These are phyloP conservation scores for Venustoraphidia nigricollis DNA, from an alignment of 2,888 invertebrate species.

Conservation along the genomic window DNA sequence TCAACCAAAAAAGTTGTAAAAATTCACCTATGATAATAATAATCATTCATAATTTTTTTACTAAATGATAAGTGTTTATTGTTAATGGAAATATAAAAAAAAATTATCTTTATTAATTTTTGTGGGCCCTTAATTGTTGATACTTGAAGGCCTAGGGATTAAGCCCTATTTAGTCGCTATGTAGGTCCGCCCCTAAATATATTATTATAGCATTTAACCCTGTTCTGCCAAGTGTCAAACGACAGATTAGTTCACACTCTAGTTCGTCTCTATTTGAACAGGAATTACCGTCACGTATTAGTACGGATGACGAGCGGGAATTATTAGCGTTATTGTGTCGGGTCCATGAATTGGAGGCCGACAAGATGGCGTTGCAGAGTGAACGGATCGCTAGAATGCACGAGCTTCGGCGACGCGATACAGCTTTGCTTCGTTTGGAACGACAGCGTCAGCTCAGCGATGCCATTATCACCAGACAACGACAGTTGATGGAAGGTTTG, in stretches of 20 bases:
- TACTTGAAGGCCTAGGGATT: no score
- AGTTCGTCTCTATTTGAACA: constrained; percentile 20
- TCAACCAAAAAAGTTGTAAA: no score
- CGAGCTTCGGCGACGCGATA: constrained; percentile 69
- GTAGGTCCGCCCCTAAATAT: no score
- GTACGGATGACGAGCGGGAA: constrained; percentile 81
- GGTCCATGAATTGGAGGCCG: constrained; percentile 88
- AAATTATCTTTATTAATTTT: no score
- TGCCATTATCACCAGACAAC: constrained; percentile 80
- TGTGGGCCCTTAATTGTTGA: no score
- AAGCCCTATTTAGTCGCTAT: no score
- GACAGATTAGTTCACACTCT: background rate
- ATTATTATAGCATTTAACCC: no score
- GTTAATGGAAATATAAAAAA: no score
- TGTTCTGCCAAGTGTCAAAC: no score
- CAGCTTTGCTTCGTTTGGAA: constrained; percentile 67
- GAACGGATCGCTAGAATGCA: constrained; percentile 73
- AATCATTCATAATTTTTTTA: no score
- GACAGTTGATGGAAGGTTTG: constrained; percentile 68
- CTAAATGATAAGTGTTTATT: no score
- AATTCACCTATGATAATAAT: no score
- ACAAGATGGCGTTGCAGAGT: constrained; percentile 83
- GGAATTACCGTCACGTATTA: constrained; percentile 73
- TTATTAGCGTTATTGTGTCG: constrained; percentile 74
- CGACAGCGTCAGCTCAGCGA: constrained; percentile 76